These are phyloP conservation scores for Phoebastria nigripes DNA, from an alignment of 2,797 vertebrate species.

Conservation along the genomic window DNA sequence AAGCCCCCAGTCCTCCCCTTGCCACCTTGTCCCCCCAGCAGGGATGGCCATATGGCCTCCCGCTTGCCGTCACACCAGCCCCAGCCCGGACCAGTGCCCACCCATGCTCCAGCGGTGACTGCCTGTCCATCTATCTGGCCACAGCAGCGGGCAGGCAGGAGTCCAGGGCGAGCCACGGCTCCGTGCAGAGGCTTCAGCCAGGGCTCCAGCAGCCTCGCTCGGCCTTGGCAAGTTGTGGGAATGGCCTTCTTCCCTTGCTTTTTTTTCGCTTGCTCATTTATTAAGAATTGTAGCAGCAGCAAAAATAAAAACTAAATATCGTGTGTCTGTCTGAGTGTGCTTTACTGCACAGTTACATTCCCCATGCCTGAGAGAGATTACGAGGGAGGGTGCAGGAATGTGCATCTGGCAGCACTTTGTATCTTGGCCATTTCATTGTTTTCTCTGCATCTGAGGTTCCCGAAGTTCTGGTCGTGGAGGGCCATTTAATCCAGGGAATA, in stretches of 20 bases:
- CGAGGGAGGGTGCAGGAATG: conserved; percentile 48
- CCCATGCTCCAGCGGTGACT: accelerated
- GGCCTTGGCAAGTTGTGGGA: too few relatives aligned
- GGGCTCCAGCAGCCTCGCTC: not conserved
- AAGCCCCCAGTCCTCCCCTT: not conserved
- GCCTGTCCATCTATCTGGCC: not conserved
- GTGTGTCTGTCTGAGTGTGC: not conserved
- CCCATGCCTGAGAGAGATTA: conserved; percentile 34
- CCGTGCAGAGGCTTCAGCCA: accelerated
- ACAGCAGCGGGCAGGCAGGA: accelerated
- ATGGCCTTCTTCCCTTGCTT: too few relatives aligned
- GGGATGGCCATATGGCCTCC: not conserved
- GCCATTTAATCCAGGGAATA: not conserved
- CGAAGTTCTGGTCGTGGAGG: not conserved
- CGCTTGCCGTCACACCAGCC: not conserved
- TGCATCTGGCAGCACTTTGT: conserved; percentile 66
- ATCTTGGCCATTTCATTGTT: conserved; percentile 46
- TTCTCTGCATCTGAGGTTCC: conserved; percentile 38
- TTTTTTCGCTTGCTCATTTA: not conserved
- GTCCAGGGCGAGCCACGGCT: accelerated
- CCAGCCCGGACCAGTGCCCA: accelerated
- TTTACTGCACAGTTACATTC: not conserved
- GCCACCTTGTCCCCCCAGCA: not conserved
- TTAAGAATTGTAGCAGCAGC: not conserved
- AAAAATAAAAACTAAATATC: not conserved